Conservation (phyloP, 2,797 vertebrate species). For the Tokudaia muenninki region DNA sequence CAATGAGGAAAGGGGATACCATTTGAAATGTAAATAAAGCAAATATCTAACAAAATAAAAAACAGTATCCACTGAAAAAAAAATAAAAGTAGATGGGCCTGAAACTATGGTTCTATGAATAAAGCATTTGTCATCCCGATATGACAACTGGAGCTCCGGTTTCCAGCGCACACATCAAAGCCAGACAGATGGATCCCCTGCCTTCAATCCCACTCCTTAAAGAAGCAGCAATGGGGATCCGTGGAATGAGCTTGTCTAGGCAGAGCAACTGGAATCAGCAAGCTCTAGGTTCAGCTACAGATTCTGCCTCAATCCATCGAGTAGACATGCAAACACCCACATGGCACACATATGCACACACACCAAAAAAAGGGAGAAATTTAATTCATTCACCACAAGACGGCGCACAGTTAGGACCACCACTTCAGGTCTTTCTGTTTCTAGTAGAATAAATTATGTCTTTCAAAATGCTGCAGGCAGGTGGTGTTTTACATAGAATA, state of each 20-base stretch:
- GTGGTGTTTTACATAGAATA: background rate
- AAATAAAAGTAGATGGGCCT: background rate
- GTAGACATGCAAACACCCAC: too few species aligned
- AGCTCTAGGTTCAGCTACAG: background rate
- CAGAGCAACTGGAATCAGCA: background rate
- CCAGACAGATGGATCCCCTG: background rate
- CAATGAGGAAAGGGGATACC: too few species aligned
- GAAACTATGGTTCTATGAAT: background rate
- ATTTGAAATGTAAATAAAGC: too few species aligned
- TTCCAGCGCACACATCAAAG: background rate
- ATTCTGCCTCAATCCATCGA: background rate
- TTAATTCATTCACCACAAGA: background rate
- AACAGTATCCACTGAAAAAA: too few species aligned
- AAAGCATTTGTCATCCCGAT: background rate
- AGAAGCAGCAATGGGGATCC: background rate
- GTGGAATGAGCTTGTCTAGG: background rate
- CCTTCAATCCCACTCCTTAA: background rate
- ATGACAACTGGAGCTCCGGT: background rate
- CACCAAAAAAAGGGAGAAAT: background rate
- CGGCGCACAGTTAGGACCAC: background rate
- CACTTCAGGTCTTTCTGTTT: conserved; percentile 20
- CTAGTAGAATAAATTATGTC: background rate
- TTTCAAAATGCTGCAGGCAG: conserved; percentile 12
- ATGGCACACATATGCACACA: background rate
- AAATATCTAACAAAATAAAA: too few species aligned